Evolutionary conservation across 1,140 invertebrate species (phyloP).

Genomic region (Drosophila lacteicornis): DNA sequence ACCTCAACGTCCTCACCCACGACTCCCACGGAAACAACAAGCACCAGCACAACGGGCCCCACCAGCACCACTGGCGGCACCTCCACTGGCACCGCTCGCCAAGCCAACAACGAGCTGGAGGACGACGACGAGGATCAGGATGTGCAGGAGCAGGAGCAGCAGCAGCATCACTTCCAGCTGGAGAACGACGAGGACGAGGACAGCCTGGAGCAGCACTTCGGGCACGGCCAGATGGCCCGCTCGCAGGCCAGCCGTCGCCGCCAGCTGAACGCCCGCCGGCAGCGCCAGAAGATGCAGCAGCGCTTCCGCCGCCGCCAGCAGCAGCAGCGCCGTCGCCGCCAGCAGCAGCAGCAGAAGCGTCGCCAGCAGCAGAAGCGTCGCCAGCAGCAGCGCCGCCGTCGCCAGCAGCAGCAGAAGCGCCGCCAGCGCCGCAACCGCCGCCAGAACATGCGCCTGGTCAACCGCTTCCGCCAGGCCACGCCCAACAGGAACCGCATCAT

Average conservation of each 20-base stretch:
- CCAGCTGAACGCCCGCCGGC: slow-evolving; percentile 37
- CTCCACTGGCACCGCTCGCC: not conserved
- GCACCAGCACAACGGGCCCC: not conserved
- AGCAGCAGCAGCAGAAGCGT: slow-evolving; percentile 49
- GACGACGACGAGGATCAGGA: slow-evolving; percentile 28
- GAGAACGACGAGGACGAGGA: slow-evolving; percentile 14
- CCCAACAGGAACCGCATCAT: slow-evolving; percentile 52
- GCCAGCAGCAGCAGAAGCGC: slow-evolving; percentile 57
- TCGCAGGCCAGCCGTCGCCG: slow-evolving; percentile 38
- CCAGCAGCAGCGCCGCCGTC: slow-evolving; percentile 63
- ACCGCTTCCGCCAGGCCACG: slow-evolving; percentile 56
- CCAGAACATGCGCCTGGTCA: slow-evolving; percentile 46
- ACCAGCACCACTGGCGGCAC: not conserved
- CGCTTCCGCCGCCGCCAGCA: slow-evolving; percentile 49
- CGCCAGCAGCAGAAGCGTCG: slow-evolving; percentile 57
- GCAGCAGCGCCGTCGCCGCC: slow-evolving; percentile 38
- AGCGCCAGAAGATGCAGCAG: slow-evolving; percentile 49
- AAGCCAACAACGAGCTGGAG: slow-evolving; percentile 15
- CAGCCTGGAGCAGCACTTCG: not conserved
- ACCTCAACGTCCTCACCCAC: slow-evolving; percentile 25
- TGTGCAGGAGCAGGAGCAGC: not conserved
- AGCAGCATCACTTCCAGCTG: slow-evolving; percentile 12
- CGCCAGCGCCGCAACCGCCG: slow-evolving; percentile 55
- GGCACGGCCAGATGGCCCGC: slow-evolving; percentile 18
- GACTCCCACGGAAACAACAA: slow-evolving; percentile 22